Conservation (phyloP, 2,797 vertebrate species). For the Anguilla obscura region DNA sequence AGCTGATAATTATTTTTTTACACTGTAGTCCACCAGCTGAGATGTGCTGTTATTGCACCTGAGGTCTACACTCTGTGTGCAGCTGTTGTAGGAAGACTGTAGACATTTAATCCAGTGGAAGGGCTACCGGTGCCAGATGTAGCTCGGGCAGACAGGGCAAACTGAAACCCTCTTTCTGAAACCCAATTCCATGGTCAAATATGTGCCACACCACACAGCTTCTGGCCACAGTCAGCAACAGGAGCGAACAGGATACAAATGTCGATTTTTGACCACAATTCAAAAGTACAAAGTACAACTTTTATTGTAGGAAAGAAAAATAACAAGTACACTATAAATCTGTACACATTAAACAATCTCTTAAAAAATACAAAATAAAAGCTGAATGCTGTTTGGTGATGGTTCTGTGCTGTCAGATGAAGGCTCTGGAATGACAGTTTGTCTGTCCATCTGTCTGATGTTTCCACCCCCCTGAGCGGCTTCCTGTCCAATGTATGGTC, state of each 20-base stretch:
- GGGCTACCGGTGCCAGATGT: neutral
- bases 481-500: neutral
- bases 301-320: constrained; percentile 20
- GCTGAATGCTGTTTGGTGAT: neutral
- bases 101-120: no score
- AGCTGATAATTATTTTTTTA: neutral
- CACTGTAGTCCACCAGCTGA: neutral
- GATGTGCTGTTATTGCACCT: neutral
- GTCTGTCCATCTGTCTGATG: neutral
- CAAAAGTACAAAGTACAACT: constrained; percentile 15
- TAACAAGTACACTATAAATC: constrained; percentile 7
- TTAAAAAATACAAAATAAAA: neutral
- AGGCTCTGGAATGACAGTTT: neutral
- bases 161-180: neutral
- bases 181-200: neutral
- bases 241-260: neutral
- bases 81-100: no score
- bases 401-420: neutral
- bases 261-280: neutral
- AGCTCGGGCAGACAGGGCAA: neutral
- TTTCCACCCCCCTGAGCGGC: neutral
- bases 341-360: neutral
- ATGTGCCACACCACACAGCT: neutral
- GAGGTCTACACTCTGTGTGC: no score
- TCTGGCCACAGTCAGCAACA: neutral